Evolutionary conservation across 2,888 invertebrate species (phyloP), one percentile per base, ranked within the genome.

Genomic region (Chromoteleia sp.): DNA sequence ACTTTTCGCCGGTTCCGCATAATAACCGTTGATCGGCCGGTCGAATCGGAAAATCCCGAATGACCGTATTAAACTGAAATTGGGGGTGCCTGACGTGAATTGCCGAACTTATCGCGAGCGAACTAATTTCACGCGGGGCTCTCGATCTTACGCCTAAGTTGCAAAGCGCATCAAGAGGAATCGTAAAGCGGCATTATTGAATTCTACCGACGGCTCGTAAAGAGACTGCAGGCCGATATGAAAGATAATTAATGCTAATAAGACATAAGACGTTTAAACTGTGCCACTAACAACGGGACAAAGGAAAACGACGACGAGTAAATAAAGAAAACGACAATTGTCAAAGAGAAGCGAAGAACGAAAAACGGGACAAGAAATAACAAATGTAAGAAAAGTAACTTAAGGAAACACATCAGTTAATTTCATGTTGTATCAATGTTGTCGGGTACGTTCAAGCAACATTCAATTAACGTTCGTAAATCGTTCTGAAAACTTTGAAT

Each of bases 91-190:
- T 33, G 19, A 29, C 43, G 25, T 14, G 41, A 58, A 67, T 75
- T 59, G 36, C 19, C 29, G 67, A 67, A 67, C 59, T 75, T 67
- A 75, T 75, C 58, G 50, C 41, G 30, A 52, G 36, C 39, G 58
- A 76, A 76, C 76, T 76, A 73, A 76, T 81, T 76, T 67, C 65
- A 12, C n/a, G 17, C 30, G 33, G 17, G n/a, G 4, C 63, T 81
- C 59, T 58, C 75, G 70, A 67, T 67, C 56, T n/a, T 45, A 39
- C 45, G 48, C 67, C 45, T 41, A 29, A 67, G 48, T 75, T 58
- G 56, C 65, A 67, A 67, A 68, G 67, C 56, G 45, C 61, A 74
- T 74, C 43, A 48, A 52, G 56, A 19, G 17, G 2, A 29, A 70
- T 70, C 63, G 63, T 74, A 74, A 74, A 74, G 45, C 45, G 45